These are phyloP conservation scores for Proctacanthus coquilletti DNA, from an alignment of 1,140 invertebrate genomes.

Conservation along the genomic window DNA sequence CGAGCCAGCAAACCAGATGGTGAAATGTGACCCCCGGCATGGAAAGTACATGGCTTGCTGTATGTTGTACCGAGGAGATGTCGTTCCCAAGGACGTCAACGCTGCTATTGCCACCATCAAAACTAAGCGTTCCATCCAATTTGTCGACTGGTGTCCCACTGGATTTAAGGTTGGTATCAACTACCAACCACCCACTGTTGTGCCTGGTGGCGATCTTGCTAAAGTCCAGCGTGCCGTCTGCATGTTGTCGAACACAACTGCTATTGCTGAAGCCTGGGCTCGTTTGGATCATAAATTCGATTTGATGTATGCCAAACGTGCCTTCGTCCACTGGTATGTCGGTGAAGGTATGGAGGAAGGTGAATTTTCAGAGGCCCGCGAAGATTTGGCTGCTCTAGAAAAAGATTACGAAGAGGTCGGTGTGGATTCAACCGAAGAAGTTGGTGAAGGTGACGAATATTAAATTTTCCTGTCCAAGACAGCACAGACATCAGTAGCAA, in stretches of 20 bases:
- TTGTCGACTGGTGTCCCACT: slow-evolving; percentile 70
- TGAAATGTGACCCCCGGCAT: slow-evolving; percentile 66
- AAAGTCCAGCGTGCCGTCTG: slow-evolving; percentile 74
- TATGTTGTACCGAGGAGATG: slow-evolving; percentile 59
- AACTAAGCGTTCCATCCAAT: slow-evolving; percentile 68
- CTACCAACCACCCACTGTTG: slow-evolving; percentile 73
- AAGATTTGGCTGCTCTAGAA: slow-evolving; percentile 66
- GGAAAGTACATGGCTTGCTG: slow-evolving; percentile 80
- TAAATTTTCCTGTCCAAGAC: no score
- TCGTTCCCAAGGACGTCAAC: slow-evolving; percentile 74
- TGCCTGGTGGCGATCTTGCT: slow-evolving; percentile 63
- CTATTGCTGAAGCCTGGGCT: slow-evolving; percentile 74
- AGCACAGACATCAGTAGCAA: no score
- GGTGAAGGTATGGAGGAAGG: slow-evolving; percentile 66
- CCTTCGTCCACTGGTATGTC: slow-evolving; percentile 64
- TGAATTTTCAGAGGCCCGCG: slow-evolving; percentile 71
- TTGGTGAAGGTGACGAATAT: slow-evolving; percentile 41
- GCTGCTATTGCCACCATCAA: slow-evolving; percentile 81
- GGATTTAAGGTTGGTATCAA: slow-evolving; percentile 68
- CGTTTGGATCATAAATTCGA: slow-evolving; percentile 69
- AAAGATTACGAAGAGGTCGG: slow-evolving; percentile 56
- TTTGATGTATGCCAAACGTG: slow-evolving; percentile 61
- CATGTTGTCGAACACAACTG: slow-evolving; percentile 76
- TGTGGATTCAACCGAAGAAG: slow-evolving; percentile 43
- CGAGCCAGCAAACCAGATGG: slow-evolving; percentile 73